Percentiles rank a stretch among this genome's conserved stretches.
phyloP scores from a whole-genome alignment of 1,140 invertebrate species.

The Macrobrachium nipponense region DNA sequence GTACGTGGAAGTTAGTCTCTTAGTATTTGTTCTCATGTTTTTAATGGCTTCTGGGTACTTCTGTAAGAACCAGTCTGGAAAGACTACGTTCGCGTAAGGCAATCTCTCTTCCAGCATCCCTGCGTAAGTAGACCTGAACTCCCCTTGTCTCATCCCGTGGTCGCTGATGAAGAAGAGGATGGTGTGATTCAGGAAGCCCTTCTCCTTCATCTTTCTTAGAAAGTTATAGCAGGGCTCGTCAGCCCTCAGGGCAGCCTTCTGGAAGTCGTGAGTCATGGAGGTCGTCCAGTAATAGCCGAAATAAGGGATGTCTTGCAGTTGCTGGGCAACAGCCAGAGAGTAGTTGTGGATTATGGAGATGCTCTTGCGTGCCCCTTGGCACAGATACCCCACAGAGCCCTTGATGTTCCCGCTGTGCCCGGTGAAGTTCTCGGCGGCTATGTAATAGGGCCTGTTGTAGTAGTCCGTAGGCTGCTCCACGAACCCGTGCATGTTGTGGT shows the following conservation, averaged over 20 bases:
- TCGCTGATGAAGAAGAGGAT: conserved; percentile 87
- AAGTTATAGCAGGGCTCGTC: not conserved
- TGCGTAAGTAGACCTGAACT: conserved; percentile 82
- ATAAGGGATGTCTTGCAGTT: conserved; percentile 28
- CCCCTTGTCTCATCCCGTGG: conserved; percentile 91
- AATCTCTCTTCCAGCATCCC: conserved; percentile 91
- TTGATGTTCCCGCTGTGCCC: not conserved
- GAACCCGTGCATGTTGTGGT: conserved; percentile 70
- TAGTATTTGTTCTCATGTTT: conserved; percentile 78
- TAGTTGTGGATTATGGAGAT: conserved; percentile 13
- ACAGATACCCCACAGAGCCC: not conserved
- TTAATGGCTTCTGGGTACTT: conserved; percentile 75
- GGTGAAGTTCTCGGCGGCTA: not conserved
- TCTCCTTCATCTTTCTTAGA: conserved; percentile 48
- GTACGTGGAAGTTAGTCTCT: conserved; percentile 70
- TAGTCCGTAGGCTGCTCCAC: conserved; percentile 69
- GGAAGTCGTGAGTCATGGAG: conserved; percentile 14
- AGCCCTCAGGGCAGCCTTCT: not conserved
- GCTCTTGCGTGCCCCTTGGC: not conserved
- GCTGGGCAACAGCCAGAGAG: conserved; percentile 12
- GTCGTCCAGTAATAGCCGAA: conserved; percentile 25
- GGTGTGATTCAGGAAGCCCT: conserved; percentile 70
- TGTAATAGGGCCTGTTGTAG: conserved; percentile 66
- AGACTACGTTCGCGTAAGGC: conserved; percentile 83
- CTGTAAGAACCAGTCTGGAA: conserved; percentile 79